Evolutionary conservation across 2,888 invertebrate species (phyloP).

Genomic region (Callyntrura sp.): DNA sequence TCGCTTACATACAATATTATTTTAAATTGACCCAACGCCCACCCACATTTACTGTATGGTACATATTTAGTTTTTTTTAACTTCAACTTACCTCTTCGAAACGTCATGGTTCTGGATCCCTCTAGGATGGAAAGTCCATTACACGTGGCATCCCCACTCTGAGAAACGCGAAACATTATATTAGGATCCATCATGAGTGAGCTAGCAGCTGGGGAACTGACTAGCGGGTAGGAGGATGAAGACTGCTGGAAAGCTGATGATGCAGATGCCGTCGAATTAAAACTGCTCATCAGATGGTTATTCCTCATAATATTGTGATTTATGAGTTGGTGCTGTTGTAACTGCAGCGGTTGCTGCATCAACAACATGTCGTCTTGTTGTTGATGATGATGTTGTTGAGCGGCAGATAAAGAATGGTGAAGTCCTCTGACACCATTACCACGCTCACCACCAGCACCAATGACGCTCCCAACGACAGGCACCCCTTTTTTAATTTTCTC

Average conservation of each 20-base stretch:
- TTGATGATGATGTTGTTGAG: constrained; percentile 58
- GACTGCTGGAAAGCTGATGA: neutral
- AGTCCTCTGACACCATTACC: constrained; percentile 65
- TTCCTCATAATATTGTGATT: constrained; percentile 73
- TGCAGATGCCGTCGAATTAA: constrained; percentile 61
- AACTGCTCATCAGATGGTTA: constrained; percentile 66
- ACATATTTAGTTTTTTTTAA: neutral
- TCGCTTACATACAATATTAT: too few relatives aligned
- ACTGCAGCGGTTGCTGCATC: constrained; percentile 55
- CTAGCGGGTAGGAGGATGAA: constrained; percentile 63
- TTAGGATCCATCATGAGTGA: constrained; percentile 82
- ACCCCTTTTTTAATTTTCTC: constrained; percentile 88
- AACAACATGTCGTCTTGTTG: constrained; percentile 45
- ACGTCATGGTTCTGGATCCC: constrained; percentile 93
- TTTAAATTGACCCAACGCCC: too few relatives aligned
- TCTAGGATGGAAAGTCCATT: constrained; percentile 89
- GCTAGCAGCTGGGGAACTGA: constrained; percentile 70
- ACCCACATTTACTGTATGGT: neutral
- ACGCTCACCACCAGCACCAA: constrained; percentile 47
- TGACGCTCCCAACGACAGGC: constrained; percentile 63
- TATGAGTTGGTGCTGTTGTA: constrained; percentile 63
- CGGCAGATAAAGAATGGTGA: constrained; percentile 56
- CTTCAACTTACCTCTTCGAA: constrained; percentile 89
- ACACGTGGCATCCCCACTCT: constrained; percentile 97
- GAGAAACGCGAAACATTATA: constrained; percentile 93